Percentiles rank a stretch among this genome's conserved stretches.
Conservation (phyloP, 2,113 vertebrate species). For the Echinops telfairi region DNA sequence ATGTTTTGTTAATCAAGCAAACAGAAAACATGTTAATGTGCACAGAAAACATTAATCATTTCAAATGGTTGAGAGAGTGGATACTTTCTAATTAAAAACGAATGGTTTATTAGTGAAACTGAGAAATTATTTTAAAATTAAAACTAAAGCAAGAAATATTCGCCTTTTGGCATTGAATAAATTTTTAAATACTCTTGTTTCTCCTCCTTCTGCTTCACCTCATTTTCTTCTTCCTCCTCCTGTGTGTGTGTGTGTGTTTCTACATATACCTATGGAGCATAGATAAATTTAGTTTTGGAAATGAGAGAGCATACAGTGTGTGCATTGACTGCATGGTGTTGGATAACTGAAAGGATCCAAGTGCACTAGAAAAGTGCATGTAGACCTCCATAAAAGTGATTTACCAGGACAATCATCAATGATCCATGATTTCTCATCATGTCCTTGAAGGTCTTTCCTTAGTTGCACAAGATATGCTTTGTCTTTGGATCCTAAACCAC, state of each 20-base stretch:
- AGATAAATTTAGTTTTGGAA: neutral
- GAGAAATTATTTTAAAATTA: neutral
- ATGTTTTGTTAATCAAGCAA: too few relatives aligned
- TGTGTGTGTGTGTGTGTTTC: too few relatives aligned
- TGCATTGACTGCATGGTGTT: too few relatives aligned
- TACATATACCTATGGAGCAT: neutral
- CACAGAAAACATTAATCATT: neutral
- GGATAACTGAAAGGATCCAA: neutral
- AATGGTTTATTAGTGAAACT: neutral
- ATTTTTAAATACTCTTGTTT: too few relatives aligned
- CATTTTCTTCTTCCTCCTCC: too few relatives aligned
- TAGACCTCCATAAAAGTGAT: too few relatives aligned
- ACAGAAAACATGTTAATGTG: neutral
- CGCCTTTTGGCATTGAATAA: neutral
- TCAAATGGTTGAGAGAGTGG: neutral
- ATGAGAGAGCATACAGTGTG: neutral
- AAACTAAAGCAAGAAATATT: neutral
- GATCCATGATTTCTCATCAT: too few relatives aligned
- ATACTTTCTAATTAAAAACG: neutral
- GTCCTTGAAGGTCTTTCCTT: neutral
- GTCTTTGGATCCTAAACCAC: too few relatives aligned
- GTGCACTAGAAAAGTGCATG: too few relatives aligned
- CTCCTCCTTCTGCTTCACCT: too few relatives aligned
- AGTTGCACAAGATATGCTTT: too few relatives aligned
- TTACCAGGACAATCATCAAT: fast-evolving